Conservation (phyloP, 2,888 invertebrate species). For the Embidobia sp. region DNA sequence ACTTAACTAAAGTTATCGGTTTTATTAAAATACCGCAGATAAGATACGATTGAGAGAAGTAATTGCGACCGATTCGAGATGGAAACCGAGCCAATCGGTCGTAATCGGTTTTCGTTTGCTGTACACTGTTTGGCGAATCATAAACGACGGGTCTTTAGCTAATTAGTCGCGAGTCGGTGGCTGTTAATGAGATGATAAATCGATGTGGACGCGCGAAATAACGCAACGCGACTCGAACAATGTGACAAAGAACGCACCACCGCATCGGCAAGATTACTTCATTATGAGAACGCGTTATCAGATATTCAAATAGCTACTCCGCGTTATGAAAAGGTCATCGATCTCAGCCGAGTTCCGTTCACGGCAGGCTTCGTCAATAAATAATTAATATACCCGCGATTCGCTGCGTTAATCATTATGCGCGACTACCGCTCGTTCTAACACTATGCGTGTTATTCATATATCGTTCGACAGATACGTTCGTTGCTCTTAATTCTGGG, state of each 20-base stretch:
- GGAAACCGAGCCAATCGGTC: too few species aligned
- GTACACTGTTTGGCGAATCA: too few species aligned
- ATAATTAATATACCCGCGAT: constrained; percentile 50
- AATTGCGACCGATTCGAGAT: too few species aligned
- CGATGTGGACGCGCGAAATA: constrained; percentile 1
- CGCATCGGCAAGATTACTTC: constrained; percentile 17
- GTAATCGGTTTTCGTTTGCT: too few species aligned
- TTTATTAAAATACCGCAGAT: too few species aligned
- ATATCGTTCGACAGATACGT: constrained; percentile 15
- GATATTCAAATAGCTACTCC: constrained; percentile 30
- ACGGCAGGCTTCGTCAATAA: constrained; percentile 26
- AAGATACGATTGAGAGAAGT: too few species aligned
- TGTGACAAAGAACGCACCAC: neutral
- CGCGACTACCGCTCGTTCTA: constrained; percentile 1
- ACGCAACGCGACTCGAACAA: neutral
- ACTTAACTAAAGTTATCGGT: too few species aligned
- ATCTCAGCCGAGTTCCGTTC: constrained; percentile 23
- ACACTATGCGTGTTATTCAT: neutral
- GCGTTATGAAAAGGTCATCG: constrained; percentile 46
- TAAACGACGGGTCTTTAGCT: too few species aligned
- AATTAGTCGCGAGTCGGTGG: neutral
- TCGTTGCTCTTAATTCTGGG: constrained; percentile 24
- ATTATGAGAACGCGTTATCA: constrained; percentile 29
- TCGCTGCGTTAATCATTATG: constrained; percentile 45
- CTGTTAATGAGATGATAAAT: constrained; percentile 3